phyloP scores from a whole-genome alignment of 2,113 vertebrate species.

The Paraplagusia blochii region DNA sequence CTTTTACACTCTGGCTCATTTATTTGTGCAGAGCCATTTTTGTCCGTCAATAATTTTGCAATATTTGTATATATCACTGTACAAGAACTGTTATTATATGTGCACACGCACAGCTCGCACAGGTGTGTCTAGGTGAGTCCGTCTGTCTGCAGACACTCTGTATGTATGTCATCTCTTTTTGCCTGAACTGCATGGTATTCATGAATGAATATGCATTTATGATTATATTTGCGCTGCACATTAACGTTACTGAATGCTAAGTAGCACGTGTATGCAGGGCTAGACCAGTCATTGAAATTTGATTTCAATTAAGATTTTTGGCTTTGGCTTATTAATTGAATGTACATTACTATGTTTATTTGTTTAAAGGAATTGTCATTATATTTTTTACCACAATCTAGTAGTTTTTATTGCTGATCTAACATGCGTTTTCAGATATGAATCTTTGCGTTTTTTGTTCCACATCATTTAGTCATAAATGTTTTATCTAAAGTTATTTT shows the following conservation, averaged over 20 bases:
- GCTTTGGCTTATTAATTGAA: constrained; percentile 18
- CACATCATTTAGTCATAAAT: no score
- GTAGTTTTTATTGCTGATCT: no score
- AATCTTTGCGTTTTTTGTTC: no score
- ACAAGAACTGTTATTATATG: constrained; percentile 37
- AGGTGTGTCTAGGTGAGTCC: constrained; percentile 74
- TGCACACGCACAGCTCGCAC: constrained; percentile 52
- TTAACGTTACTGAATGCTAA: constrained; percentile 31
- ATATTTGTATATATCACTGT: constrained; percentile 41
- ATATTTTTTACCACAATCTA: no score
- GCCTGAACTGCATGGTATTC: constrained; percentile 53
- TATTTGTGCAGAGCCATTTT: constrained; percentile 50
- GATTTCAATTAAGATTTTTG: no score
- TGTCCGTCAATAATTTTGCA: constrained; percentile 50
- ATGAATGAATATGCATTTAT: constrained; percentile 47
- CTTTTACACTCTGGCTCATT: constrained; percentile 85
- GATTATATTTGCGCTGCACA: constrained; percentile 41
- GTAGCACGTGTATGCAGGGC: background rate
- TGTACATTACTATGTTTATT: constrained; percentile 12
- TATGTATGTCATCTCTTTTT: constrained; percentile 52
- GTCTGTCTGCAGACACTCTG: constrained; percentile 73
- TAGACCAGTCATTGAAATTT: no score
- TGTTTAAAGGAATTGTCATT: no score
- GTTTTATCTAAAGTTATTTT: no score
- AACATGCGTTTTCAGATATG: no score